Conservation (phyloP, 2,797 vertebrate genomes). For the Typhlichthys subterraneus region DNA sequence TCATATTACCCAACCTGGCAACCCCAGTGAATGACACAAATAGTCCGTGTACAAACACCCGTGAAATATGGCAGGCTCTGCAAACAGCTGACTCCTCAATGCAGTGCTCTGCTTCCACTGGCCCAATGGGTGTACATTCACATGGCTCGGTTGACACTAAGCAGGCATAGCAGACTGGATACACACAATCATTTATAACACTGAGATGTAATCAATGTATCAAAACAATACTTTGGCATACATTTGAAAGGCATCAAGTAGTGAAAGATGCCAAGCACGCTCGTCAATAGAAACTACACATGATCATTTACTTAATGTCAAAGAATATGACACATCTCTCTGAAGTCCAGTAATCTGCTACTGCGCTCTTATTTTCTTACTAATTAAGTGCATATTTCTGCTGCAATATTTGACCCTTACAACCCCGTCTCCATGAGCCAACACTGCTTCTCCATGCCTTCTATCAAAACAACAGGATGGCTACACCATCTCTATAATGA, state of each 20-base stretch:
- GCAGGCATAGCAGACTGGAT: slow-evolving; percentile 44
- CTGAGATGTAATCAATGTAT: slow-evolving; percentile 35
- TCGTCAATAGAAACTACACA: too few species aligned
- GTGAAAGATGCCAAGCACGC: too few species aligned
- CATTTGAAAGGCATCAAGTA: background rate
- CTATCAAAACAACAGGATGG: too few species aligned
- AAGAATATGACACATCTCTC: too few species aligned
- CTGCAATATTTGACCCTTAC: too few species aligned
- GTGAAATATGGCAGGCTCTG: slow-evolving; percentile 57
- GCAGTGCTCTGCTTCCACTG: slow-evolving; percentile 35
- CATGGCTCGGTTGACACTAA: slow-evolving; percentile 22
- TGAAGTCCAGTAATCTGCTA: too few species aligned
- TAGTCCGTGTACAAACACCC: slow-evolving; percentile 67
- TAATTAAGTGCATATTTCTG: too few species aligned
- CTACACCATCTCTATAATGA: too few species aligned
- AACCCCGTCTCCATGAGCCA: too few species aligned
- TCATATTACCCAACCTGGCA: slow-evolving; percentile 76
- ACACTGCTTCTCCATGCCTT: too few species aligned
- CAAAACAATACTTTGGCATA: background rate
- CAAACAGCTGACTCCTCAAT: slow-evolving; percentile 61
- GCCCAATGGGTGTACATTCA: slow-evolving; percentile 26
- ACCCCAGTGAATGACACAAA: slow-evolving; percentile 54
- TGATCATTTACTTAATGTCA: too few species aligned
- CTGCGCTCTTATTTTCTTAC: too few species aligned
- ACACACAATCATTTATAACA: slow-evolving; percentile 50